Percentiles rank a stretch among this genome's conserved stretches.
These are phyloP conservation scores for Chlorodrepanis virens DNA, from an alignment of 2,113 vertebrate genomes.

Conservation along the genomic window DNA sequence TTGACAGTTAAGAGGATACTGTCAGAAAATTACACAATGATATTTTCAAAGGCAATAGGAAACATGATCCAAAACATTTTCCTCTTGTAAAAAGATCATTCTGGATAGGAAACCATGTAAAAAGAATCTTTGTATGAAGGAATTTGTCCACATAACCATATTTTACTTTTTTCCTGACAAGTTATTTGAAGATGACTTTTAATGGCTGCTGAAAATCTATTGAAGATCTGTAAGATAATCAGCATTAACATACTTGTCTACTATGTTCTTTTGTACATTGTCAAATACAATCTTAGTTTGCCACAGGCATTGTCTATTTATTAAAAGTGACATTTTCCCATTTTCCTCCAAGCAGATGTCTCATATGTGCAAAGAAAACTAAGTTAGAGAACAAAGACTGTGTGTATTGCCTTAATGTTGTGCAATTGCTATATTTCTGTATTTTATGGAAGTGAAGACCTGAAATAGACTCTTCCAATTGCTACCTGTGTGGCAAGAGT, in stretches of 20 bases:
- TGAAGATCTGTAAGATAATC: constrained; percentile 36
- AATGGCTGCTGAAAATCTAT: constrained; percentile 10
- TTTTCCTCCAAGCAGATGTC: constrained; percentile 17
- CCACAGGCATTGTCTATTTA: constrained; percentile 5
- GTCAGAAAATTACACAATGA: background rate
- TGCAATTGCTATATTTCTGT: background rate
- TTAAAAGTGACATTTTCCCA: constrained; percentile 16
- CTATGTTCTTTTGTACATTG: constrained; percentile 1
- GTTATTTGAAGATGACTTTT: constrained; percentile 17
- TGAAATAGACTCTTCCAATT: background rate
- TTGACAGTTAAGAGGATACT: background rate
- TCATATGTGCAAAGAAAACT: constrained; percentile 6
- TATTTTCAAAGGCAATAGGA: background rate
- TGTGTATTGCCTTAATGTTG: background rate
- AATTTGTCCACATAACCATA: background rate
- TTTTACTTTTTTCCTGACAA: background rate
- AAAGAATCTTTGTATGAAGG: background rate
- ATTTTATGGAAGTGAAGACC: background rate
- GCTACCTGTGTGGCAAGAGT: background rate
- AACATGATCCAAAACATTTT: background rate
- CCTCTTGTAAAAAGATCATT: background rate
- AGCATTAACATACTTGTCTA: constrained; percentile 20
- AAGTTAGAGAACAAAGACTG: background rate
- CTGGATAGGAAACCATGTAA: background rate
- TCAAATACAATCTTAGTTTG: constrained; percentile 34